phyloP scores from a whole-genome alignment of 2,888 invertebrate species.

The Dasysyrphus tricinctus region DNA sequence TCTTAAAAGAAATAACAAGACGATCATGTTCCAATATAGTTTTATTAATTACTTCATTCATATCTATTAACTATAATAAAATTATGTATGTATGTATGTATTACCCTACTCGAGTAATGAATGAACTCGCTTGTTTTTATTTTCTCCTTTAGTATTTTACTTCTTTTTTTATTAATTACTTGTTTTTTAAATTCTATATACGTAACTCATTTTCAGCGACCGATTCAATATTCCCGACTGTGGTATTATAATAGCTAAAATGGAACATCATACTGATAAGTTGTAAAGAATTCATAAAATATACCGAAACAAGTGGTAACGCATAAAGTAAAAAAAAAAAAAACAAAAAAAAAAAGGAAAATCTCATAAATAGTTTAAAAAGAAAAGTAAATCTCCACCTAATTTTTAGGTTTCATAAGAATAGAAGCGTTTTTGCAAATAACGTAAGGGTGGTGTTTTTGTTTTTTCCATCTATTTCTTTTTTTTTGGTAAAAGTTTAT shows the following conservation, averaged over 20 bases:
- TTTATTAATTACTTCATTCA: slow-evolving; percentile 72
- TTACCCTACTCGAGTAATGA: slow-evolving; percentile 68
- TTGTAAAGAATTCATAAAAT: slow-evolving; percentile 48
- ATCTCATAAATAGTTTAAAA: neutral
- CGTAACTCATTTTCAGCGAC: slow-evolving; percentile 50
- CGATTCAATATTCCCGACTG: slow-evolving; percentile 25
- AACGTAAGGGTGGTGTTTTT: slow-evolving; percentile 11
- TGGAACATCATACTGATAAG: slow-evolving; percentile 58
- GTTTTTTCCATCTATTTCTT: slow-evolving; percentile 48
- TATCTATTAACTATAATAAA: slow-evolving; percentile 71
- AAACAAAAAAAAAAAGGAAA: slow-evolving; percentile 4
- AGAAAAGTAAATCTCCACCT: slow-evolving; percentile 3
- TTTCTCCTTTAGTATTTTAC: slow-evolving; percentile 22
- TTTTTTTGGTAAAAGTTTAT: slow-evolving; percentile 39
- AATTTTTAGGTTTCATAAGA: slow-evolving; percentile 23
- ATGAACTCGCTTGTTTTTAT: slow-evolving; percentile 53
- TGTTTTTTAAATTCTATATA: slow-evolving; percentile 50
- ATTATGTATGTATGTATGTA: slow-evolving; percentile 63
- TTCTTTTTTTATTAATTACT: slow-evolving; percentile 53
- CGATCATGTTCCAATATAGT: slow-evolving; percentile 54
- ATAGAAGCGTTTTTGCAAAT: slow-evolving; percentile 30
- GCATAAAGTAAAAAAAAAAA: slow-evolving; percentile 18
- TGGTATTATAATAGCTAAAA: slow-evolving; percentile 51
- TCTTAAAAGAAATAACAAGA: neutral
- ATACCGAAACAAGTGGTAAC: slow-evolving; percentile 22